Percentiles rank a stretch among this genome's conserved stretches.
Evolutionary conservation across 2,113 vertebrate genomes (phyloP).

Genomic region (Oriolus oriolus): DNA sequence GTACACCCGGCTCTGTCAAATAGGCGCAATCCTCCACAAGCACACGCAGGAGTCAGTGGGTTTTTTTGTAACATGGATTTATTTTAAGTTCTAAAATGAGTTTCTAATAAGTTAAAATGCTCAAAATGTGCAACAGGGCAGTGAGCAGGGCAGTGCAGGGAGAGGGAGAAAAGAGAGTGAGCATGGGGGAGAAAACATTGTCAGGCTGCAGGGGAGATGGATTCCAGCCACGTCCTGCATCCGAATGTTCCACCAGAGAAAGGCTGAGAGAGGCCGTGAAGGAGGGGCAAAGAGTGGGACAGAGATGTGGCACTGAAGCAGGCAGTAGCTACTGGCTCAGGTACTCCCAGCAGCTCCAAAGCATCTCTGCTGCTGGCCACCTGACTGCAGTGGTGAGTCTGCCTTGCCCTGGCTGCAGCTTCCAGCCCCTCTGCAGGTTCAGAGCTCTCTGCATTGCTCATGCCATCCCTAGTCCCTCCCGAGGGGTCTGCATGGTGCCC

Average conservation of each 20-base stretch:
- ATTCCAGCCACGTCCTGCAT: neutral
- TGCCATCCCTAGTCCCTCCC: neutral
- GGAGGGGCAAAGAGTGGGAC: neutral
- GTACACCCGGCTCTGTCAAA: fast-evolving
- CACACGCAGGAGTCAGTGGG: neutral
- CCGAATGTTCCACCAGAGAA: neutral
- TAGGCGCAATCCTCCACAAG: fast-evolving
- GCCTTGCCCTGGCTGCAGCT: neutral
- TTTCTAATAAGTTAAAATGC: conserved; percentile 17
- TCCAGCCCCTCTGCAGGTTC: neutral
- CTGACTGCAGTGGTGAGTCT: neutral
- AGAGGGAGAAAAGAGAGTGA: neutral
- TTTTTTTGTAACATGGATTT: neutral
- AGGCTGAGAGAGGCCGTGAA: neutral
- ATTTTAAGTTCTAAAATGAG: neutral
- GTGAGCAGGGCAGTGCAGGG: neutral
- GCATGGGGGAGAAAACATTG: neutral
- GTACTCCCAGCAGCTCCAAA: neutral
- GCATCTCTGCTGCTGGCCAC: neutral
- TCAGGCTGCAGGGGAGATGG: neutral
- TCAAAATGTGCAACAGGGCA: neutral
- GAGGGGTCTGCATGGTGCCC: neutral
- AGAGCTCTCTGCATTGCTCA: neutral
- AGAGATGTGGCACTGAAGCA: neutral
- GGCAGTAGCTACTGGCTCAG: neutral